phyloP scores from a whole-genome alignment of 2,888 invertebrate genomes.

The Himalopsyche tibetana region DNA sequence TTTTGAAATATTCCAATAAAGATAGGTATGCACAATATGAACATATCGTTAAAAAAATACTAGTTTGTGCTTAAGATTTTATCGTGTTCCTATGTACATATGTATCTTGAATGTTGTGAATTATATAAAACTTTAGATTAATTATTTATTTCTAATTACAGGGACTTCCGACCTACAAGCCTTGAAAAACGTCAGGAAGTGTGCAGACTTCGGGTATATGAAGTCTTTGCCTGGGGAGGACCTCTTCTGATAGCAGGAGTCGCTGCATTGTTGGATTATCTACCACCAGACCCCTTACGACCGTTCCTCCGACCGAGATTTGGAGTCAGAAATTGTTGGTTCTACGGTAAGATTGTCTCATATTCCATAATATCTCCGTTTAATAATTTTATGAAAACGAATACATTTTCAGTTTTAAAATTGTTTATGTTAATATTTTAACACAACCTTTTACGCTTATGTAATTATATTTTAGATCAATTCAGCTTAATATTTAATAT shows the following conservation, averaged over 20 bases:
- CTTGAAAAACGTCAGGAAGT: slow-evolving; percentile 91
- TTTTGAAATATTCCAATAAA: too few relatives aligned
- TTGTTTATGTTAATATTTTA: too few relatives aligned
- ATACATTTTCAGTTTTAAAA: too few relatives aligned
- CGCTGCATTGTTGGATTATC: slow-evolving; percentile 84
- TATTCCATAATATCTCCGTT: too few relatives aligned
- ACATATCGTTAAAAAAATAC: too few relatives aligned
- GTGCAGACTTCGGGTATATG: slow-evolving; percentile 86
- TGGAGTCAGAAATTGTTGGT: slow-evolving; percentile 89
- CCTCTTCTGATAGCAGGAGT: slow-evolving; percentile 86
- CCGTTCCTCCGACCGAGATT: slow-evolving; percentile 86
- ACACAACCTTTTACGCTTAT: too few relatives aligned
- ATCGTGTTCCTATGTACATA: too few relatives aligned
- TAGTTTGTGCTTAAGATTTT: too few relatives aligned
- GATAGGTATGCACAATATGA: too few relatives aligned
- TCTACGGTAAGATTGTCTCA: slow-evolving; percentile 80
- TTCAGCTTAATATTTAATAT: too few relatives aligned
- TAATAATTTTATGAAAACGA: too few relatives aligned
- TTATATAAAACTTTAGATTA: background rate
- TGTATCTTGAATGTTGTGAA: background rate
- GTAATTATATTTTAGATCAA: too few relatives aligned
- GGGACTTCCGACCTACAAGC: slow-evolving; percentile 89
- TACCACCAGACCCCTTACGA: slow-evolving; percentile 77
- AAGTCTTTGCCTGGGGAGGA: slow-evolving; percentile 91
- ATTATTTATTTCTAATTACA: slow-evolving; percentile 70